These are phyloP conservation scores for Catocala sponsa DNA, from an alignment of 2,888 invertebrate species.

Conservation along the genomic window DNA sequence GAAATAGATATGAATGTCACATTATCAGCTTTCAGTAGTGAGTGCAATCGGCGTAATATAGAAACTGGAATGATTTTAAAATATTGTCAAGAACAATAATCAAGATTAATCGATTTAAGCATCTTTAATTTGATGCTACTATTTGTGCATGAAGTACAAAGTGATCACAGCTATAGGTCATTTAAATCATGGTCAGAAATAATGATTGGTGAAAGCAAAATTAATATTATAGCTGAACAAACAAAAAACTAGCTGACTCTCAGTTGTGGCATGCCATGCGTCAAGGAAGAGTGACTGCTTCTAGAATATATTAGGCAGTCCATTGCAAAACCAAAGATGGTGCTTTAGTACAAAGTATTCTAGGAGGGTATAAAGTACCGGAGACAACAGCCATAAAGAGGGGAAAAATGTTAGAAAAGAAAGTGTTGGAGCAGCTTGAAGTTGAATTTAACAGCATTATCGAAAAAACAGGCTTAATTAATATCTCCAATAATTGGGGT, in stretches of 20 bases:
- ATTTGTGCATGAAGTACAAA: no score
- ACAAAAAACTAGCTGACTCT: conserved; percentile 12
- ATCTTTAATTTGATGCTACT: no score
- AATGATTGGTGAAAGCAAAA: background rate
- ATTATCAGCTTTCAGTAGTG: no score
- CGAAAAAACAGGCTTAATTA: conserved; percentile 14
- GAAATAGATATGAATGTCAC: no score
- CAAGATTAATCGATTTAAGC: no score
- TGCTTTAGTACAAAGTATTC: conserved; percentile 16
- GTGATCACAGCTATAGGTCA: no score
- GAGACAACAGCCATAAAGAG: conserved; percentile 19
- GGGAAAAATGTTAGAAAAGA: conserved; percentile 10
- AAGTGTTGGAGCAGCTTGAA: conserved; percentile 11
- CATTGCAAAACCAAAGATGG: conserved; percentile 17
- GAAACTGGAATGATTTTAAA: no score
- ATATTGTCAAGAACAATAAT: no score
- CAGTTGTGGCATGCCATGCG: conserved; percentile 16
- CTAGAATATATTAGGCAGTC: conserved; percentile 16
- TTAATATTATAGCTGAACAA: conserved; percentile 10
- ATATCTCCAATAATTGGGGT: conserved; percentile 11
- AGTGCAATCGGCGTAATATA: no score
- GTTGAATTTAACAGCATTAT: conserved; percentile 10
- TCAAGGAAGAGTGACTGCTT: conserved; percentile 17
- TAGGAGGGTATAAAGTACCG: conserved; percentile 20
- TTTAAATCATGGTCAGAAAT: no score